phyloP scores from a whole-genome alignment of 2,888 invertebrate genomes.

The Leptura quadrifasciata region DNA sequence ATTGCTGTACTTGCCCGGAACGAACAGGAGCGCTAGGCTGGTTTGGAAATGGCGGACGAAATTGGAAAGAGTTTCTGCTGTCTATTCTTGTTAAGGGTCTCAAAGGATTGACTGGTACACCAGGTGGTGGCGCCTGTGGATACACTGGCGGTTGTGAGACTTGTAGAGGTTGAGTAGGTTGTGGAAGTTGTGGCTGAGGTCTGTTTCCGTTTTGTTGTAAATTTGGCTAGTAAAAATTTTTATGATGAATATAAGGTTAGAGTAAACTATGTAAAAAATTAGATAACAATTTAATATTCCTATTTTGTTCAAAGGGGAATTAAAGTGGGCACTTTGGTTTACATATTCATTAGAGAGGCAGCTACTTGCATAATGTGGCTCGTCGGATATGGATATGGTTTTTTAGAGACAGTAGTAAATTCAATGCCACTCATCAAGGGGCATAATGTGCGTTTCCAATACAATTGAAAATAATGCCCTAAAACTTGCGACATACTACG shows the following conservation, averaged over 20 bases:
- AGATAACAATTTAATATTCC: too few relatives aligned
- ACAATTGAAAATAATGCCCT: too few relatives aligned
- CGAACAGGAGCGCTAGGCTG: conserved; percentile 67
- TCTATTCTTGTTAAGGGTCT: conserved; percentile 73
- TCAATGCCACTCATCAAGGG: too few relatives aligned
- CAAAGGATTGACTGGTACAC: conserved; percentile 46
- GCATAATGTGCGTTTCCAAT: too few relatives aligned
- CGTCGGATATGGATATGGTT: too few relatives aligned
- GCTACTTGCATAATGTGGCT: too few relatives aligned
- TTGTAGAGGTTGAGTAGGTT: background rate
- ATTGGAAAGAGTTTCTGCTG: conserved; percentile 71
- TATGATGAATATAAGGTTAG: background rate
- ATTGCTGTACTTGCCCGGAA: conserved; percentile 58
- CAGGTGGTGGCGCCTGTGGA: conserved; percentile 7
- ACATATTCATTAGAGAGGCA: too few relatives aligned
- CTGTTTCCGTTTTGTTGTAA: conserved; percentile 1
- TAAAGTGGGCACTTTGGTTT: too few relatives aligned
- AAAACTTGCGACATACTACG: too few relatives aligned
- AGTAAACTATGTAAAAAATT: too few relatives aligned
- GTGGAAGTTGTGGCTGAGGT: background rate
- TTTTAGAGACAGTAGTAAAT: too few relatives aligned
- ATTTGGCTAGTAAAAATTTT: background rate
- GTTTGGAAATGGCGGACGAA: conserved; percentile 66
- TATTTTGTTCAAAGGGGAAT: too few relatives aligned
- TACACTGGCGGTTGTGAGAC: conserved; percentile 32